Percentiles rank a stretch among this genome's conserved stretches.
Conservation (phyloP, 2,797 vertebrate species). For the Crocodylus rhombifer region DNA sequence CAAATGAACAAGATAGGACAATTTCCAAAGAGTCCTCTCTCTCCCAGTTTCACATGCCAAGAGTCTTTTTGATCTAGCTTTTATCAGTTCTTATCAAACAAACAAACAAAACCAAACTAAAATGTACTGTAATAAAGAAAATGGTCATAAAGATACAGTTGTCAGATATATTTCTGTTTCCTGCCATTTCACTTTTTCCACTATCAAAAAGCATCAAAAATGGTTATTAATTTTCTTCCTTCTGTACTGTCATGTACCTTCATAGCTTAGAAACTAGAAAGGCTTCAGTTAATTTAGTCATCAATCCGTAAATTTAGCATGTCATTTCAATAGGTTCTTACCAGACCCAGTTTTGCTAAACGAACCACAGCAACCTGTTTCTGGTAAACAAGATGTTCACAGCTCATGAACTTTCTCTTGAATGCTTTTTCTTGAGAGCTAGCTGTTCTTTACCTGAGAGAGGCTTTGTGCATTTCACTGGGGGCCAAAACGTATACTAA, state of each 20-base stretch:
- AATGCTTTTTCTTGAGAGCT: background rate
- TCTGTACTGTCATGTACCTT: background rate
- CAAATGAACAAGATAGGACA: background rate
- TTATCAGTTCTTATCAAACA: background rate
- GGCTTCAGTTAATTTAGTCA: background rate
- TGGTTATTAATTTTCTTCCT: background rate
- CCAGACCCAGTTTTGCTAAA: background rate
- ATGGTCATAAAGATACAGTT: rapidly evolving
- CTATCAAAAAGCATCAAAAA: background rate
- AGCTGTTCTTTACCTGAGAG: background rate
- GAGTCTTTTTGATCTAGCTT: background rate
- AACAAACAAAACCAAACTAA: background rate
- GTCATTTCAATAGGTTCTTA: background rate
- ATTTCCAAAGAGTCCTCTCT: background rate
- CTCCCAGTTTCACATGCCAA: background rate
- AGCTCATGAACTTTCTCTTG: background rate
- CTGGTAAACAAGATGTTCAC: too few species aligned
- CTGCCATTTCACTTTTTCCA: background rate
- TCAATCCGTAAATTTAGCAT: background rate
- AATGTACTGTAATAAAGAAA: rapidly evolving
- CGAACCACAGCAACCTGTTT: background rate
- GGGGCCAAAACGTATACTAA: background rate
- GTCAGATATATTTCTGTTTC: background rate
- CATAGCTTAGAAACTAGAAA: background rate
- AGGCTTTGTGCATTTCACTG: background rate